These are phyloP conservation scores for Chloroclystis v-ata DNA, from an alignment of 2,888 invertebrate species.

Conservation along the genomic window DNA sequence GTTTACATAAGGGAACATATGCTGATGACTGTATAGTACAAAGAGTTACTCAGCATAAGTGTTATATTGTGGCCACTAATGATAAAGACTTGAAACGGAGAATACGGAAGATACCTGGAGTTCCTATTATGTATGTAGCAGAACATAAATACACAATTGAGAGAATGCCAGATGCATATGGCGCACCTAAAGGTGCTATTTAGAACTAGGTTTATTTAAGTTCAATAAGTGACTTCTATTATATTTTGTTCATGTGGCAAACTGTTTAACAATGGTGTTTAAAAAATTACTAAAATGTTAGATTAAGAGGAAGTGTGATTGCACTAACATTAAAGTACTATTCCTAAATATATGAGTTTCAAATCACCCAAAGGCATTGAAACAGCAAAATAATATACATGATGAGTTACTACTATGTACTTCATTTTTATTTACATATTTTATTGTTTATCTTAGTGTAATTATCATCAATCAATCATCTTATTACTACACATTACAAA, in stretches of 20 bases:
- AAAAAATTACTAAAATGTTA: too few relatives aligned
- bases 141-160: conserved; percentile 97
- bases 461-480: too few relatives aligned
- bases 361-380: too few relatives aligned
- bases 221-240: not conserved
- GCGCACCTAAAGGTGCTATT: conserved; percentile 86
- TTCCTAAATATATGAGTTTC: too few relatives aligned
- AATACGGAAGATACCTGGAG: conserved; percentile 98
- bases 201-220: conserved; percentile 32
- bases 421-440: too few relatives aligned
- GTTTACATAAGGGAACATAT: conserved; percentile 98
- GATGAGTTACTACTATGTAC: too few relatives aligned
- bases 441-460: too few relatives aligned
- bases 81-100: conserved; percentile 97
- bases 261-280: too few relatives aligned
- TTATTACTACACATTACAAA: too few relatives aligned
- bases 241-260: not conserved
- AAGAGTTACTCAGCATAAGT: conserved; percentile 97
- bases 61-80: conserved; percentile 99
- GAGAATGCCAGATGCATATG: conserved; percentile 99
- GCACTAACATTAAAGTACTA: too few relatives aligned
- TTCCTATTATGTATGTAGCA: conserved; percentile 98
- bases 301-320: too few relatives aligned
- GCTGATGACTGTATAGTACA: conserved; percentile 99
- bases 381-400: too few relatives aligned